These are phyloP conservation scores for Scrobipalpa costella DNA, from an alignment of 2,888 invertebrate genomes.

Conservation along the genomic window DNA sequence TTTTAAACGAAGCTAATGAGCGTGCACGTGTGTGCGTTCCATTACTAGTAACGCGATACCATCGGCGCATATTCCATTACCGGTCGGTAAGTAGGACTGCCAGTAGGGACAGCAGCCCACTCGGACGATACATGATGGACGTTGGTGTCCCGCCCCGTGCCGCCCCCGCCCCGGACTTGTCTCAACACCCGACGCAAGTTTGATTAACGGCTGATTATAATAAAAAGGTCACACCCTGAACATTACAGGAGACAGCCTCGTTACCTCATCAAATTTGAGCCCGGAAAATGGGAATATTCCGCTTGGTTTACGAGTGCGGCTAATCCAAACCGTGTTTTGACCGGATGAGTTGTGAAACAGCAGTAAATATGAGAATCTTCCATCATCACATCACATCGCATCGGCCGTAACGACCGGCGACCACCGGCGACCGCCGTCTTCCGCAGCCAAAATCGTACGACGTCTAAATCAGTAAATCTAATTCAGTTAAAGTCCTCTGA, in stretches of 20 bases:
- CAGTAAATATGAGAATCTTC: neutral
- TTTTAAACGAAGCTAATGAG: conserved; percentile 18
- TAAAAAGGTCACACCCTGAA: neutral
- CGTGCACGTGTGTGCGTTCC: conserved; percentile 15
- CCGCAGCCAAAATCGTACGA: conserved; percentile 4
- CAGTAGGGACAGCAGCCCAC: neutral
- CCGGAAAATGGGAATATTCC: neutral
- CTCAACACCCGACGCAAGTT: neutral
- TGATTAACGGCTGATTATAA: conserved; percentile 14
- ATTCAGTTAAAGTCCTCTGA: neutral
- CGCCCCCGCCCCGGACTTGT: neutral
- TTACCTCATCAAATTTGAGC: neutral
- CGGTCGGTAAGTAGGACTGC: neutral
- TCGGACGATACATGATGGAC: neutral
- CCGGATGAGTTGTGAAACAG: conserved; percentile 13
- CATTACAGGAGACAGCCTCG: conserved; percentile 4
- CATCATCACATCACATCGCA: conserved; percentile 21
- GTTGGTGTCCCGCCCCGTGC: neutral
- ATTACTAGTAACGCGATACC: conserved; percentile 16
- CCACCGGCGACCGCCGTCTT: neutral
- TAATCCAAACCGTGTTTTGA: neutral
- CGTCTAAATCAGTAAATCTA: conserved; percentile 10
- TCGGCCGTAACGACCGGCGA: conserved; percentile 5
- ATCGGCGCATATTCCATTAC: conserved; percentile 7
- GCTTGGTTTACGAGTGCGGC: conserved; percentile 5